Percentiles rank a stretch among this genome's conserved stretches.
phyloP scores from a whole-genome alignment of 1,140 invertebrate species.

The Bicyclus anynana region DNA sequence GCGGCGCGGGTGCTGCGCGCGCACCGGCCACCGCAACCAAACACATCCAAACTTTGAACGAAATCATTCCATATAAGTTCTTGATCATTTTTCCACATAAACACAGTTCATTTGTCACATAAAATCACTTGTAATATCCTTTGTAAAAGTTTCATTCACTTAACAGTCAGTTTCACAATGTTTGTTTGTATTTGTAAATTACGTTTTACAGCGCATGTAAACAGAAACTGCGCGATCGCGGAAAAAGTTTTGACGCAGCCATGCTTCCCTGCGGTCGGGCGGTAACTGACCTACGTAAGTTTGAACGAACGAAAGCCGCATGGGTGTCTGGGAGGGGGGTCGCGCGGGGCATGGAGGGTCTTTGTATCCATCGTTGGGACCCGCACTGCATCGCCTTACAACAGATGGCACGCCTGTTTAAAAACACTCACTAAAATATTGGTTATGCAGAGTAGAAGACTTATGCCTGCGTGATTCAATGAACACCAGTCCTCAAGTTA shows the following conservation, averaged over 20 bases:
- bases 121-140: slow-evolving; percentile 42
- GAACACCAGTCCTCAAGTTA: slow-evolving; percentile 61
- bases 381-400: slow-evolving; percentile 69
- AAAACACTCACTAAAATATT: slow-evolving; percentile 67
- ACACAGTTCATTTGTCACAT: slow-evolving; percentile 68
- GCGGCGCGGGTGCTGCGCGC: slow-evolving; percentile 70
- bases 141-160: slow-evolving; percentile 52
- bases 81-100: slow-evolving; percentile 59
- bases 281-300: slow-evolving; percentile 79
- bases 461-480: slow-evolving; percentile 67
- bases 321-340: slow-evolving; percentile 57
- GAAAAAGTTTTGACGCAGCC: slow-evolving; percentile 74
- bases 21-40: slow-evolving; percentile 60
- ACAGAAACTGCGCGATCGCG: slow-evolving; percentile 67
- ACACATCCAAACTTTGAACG: slow-evolving; percentile 74
- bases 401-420: slow-evolving; percentile 76
- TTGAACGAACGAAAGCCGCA: slow-evolving; percentile 75
- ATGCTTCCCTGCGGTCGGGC: slow-evolving; percentile 74
- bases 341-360: slow-evolving; percentile 43
- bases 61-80: slow-evolving; percentile 71
- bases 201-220: slow-evolving; percentile 68
- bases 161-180: slow-evolving; percentile 45
- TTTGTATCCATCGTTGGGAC: slow-evolving; percentile 59
- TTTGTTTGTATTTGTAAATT: slow-evolving; percentile 50
- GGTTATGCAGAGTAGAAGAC: slow-evolving; percentile 65